phyloP scores from a whole-genome alignment of 2,113 vertebrate genomes.

The Psittacula cyanocephala region DNA sequence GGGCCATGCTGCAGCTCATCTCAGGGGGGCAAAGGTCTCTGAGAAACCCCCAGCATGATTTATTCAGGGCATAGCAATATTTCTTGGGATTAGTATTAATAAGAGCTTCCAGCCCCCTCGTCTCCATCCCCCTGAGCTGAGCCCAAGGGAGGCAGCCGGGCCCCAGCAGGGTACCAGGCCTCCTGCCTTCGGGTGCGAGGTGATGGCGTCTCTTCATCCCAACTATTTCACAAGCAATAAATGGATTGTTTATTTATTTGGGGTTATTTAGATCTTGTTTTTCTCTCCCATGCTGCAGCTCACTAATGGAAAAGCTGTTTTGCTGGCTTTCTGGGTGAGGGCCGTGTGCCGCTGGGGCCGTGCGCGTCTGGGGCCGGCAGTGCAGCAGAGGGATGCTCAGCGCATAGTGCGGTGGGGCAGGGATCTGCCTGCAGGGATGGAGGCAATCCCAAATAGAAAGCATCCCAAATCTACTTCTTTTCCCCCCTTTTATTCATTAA shows the following conservation, averaged over 20 bases:
- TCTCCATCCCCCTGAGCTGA: background rate
- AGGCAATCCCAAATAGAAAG: background rate
- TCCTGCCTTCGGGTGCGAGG: rapidly evolving
- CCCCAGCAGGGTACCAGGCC: background rate
- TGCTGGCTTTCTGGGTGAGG: background rate
- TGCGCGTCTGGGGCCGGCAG: background rate
- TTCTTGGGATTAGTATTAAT: constrained; percentile 41
- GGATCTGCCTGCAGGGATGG: background rate
- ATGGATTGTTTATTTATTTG: background rate
- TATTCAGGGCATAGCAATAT: constrained; percentile 26
- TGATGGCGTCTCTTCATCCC: background rate
- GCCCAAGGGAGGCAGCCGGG: background rate
- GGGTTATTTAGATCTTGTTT: background rate
- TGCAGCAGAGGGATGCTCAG: background rate
- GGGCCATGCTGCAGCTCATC: background rate
- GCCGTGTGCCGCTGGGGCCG: background rate
- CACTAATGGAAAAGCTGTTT: background rate
- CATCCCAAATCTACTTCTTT: background rate
- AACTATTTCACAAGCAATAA: background rate
- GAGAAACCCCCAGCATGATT: constrained; percentile 19
- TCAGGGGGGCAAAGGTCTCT: constrained; percentile 43
- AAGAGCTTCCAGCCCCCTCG: background rate
- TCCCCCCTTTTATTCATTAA: background rate
- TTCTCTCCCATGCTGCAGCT: background rate
- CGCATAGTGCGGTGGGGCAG: background rate